Evolutionary conservation across 2,888 invertebrate genomes (phyloP).

Genomic region (Drosophila melanocephala): DNA sequence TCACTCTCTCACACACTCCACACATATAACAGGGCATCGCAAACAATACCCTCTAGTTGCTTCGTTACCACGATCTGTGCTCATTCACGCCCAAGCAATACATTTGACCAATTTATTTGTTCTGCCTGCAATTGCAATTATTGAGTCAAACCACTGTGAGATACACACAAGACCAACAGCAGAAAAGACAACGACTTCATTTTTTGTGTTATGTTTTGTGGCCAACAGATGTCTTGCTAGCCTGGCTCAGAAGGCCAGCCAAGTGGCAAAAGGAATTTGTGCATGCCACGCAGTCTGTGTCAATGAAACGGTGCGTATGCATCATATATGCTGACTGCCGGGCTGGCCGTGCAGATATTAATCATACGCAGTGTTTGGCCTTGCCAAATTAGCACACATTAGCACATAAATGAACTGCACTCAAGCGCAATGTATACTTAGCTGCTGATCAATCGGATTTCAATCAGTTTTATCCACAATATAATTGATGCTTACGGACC

Average conservation of each 20-base stretch:
- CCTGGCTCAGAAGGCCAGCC: constrained; percentile 64
- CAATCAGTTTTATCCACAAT: constrained; percentile 38
- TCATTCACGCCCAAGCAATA: constrained; percentile 49
- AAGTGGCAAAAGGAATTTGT: constrained; percentile 69
- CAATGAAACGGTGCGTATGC: constrained; percentile 56
- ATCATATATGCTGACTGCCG: constrained; percentile 23
- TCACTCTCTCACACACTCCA: not conserved
- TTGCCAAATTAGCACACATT: constrained; percentile 65
- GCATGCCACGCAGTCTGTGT: constrained; percentile 29
- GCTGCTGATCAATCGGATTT: constrained; percentile 22
- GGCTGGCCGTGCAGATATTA: constrained; percentile 32
- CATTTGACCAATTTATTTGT: constrained; percentile 48
- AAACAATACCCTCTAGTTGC: not conserved
- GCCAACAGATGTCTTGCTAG: constrained; percentile 26
- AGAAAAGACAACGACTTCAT: not conserved
- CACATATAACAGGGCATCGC: not conserved
- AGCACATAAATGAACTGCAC: constrained; percentile 47
- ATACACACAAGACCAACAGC: constrained; percentile 15
- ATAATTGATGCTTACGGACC: constrained; percentile 60
- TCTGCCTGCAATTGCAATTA: constrained; percentile 46
- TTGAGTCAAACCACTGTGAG: constrained; percentile 31
- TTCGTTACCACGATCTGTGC: constrained; percentile 21
- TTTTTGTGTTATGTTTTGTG: not conserved
- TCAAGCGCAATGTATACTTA: constrained; percentile 14
- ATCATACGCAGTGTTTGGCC: constrained; percentile 60